phyloP scores from a whole-genome alignment of 2,888 invertebrate species.

The Caenorhabditis sp. region DNA sequence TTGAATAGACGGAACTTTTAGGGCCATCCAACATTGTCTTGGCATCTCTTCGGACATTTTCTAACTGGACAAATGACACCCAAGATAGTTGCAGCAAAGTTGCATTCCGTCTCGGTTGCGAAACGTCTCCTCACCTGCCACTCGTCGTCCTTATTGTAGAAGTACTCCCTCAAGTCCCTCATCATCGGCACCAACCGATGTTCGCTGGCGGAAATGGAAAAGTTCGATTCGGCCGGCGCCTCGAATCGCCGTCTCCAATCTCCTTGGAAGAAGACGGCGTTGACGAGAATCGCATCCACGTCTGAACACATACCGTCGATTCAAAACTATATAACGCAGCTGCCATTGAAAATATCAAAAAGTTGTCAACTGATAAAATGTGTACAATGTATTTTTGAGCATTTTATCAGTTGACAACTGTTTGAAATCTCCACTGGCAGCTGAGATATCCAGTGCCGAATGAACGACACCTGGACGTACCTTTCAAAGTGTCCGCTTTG shows the following conservation, averaged over 20 bases:
- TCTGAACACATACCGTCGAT: conserved; percentile 18
- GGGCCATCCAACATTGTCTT: no score
- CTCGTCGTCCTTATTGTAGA: conserved; percentile 39
- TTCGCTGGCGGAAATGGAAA: conserved; percentile 2
- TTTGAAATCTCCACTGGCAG: no score
- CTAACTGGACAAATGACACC: no score
- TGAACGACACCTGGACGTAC: conserved; percentile 1
- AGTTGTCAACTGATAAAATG: no score
- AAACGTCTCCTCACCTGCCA: conserved; percentile 20
- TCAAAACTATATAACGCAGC: no score
- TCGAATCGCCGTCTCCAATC: conserved; percentile 42
- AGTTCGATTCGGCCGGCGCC: conserved; percentile 10
- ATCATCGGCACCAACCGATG: conserved; percentile 24
- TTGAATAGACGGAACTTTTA: no score
- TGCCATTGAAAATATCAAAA: no score
- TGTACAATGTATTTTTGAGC: no score
- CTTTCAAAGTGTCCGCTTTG: conserved; percentile 35
- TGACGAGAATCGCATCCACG: conserved; percentile 52
- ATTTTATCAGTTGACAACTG: not conserved
- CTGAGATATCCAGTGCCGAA: no score
- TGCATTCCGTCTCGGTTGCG: no score
- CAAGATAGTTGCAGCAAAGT: no score
- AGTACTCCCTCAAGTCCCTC: conserved; percentile 7
- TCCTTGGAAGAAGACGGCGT: conserved; percentile 57
- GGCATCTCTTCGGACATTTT: no score